phyloP scores from a whole-genome alignment of 2,888 invertebrate genomes.

The Calameuta idolon region DNA sequence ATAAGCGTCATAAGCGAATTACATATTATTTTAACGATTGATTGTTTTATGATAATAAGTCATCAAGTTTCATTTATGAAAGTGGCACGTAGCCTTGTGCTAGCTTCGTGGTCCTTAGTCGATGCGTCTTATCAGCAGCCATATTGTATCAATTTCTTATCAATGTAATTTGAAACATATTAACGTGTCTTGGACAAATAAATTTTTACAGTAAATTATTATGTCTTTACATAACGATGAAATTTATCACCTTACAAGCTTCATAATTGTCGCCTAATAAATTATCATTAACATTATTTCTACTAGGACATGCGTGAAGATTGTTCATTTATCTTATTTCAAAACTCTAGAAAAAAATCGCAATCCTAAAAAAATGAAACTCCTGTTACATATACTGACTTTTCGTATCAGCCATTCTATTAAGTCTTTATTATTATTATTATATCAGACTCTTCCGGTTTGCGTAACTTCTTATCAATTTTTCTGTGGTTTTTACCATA shows the following conservation, averaged over 20 bases:
- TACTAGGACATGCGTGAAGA: constrained; percentile 7
- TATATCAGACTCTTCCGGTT: background rate
- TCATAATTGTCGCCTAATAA: background rate
- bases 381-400: background rate
- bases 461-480: too few relatives aligned
- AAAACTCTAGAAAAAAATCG: background rate
- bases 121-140: background rate
- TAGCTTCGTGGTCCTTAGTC: background rate
- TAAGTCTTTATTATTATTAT: background rate
- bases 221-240: background rate
- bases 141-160: background rate
- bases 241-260: background rate
- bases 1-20: background rate
- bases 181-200: background rate
- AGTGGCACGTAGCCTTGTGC: background rate
- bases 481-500: background rate
- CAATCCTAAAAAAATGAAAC: background rate
- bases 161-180: background rate
- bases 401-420: background rate
- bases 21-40: background rate
- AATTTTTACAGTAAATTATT: background rate
- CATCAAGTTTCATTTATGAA: background rate
- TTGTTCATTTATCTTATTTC: background rate
- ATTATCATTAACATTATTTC: background rate
- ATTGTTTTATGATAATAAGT: background rate